Conservation (phyloP, 2,797 vertebrate genomes). For the Heterohyrax brucei region DNA sequence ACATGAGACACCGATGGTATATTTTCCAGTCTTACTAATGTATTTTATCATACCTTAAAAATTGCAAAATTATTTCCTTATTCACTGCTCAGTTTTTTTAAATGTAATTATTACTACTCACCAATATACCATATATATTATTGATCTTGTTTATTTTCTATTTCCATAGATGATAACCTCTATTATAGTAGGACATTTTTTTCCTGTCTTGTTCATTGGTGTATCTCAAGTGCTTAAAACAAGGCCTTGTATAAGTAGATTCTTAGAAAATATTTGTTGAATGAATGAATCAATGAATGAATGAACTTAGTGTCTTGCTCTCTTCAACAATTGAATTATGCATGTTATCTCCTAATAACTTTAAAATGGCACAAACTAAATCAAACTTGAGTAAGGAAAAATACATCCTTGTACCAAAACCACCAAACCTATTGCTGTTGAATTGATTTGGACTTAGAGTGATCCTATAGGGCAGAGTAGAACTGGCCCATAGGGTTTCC, state of each 20-base stretch:
- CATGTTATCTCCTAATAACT: slow-evolving; percentile 39
- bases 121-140: not conserved
- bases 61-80: not conserved
- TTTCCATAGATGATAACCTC: not conserved
- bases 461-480: too few relatives aligned
- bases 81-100: not conserved
- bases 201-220: not conserved
- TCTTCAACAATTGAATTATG: slow-evolving; percentile 9
- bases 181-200: not conserved
- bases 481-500: too few relatives aligned
- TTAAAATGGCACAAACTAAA: slow-evolving; percentile 48
- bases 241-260: not conserved
- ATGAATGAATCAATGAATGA: not conserved
- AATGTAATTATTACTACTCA: not conserved
- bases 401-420: not conserved
- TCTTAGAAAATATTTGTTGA: slow-evolving; percentile 40
- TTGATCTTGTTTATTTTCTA: slow-evolving; percentile 9
- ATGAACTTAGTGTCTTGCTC: not conserved
- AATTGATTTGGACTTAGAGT: too few relatives aligned
- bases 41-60: slow-evolving; percentile 38
- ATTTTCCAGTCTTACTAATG: slow-evolving; percentile 36
- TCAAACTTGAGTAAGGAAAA: slow-evolving; percentile 24
- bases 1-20: not conserved
- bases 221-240: not conserved
- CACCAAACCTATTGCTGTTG: too few relatives aligned